Percentiles rank a stretch among this genome's conserved stretches.
phyloP scores from a whole-genome alignment of 2,888 invertebrate species.

The Deilephila porcellus region DNA sequence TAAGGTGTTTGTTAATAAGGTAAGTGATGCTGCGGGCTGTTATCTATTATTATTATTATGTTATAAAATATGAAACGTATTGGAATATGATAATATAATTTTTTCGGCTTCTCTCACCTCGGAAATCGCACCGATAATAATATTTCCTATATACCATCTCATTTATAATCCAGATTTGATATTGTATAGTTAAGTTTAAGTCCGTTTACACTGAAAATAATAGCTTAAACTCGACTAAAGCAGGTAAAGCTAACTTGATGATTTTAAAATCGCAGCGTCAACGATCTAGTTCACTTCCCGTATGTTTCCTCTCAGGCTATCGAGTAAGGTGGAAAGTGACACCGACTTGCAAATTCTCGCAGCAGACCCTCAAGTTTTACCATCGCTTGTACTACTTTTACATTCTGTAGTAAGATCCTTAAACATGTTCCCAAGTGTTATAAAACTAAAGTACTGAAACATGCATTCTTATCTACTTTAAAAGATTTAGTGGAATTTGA shows the following conservation, averaged over 20 bases:
- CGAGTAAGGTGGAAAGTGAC: conserved; percentile 40
- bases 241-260: neutral
- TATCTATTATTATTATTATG: too few species aligned
- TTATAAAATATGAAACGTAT: too few species aligned
- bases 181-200: too few species aligned
- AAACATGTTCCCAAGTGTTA: conserved; percentile 7
- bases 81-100: too few species aligned
- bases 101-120: too few species aligned
- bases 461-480: neutral
- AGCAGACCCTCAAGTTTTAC: conserved; percentile 31
- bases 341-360: conserved; percentile 36
- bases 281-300: neutral
- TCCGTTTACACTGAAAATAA: too few species aligned
- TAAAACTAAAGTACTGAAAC: neutral
- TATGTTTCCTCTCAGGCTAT: conserved; percentile 27
- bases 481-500: neutral
- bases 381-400: conserved; percentile 43
- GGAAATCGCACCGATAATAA: too few species aligned
- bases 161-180: too few species aligned
- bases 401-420: conserved; percentile 31
- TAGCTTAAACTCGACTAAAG: neutral
- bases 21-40: too few species aligned
- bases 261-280: neutral
- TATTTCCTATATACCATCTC: too few species aligned
- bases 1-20: too few species aligned